Conservation (phyloP, 2,113 vertebrate genomes). For the Brachyhypopomus occidentalis region DNA sequence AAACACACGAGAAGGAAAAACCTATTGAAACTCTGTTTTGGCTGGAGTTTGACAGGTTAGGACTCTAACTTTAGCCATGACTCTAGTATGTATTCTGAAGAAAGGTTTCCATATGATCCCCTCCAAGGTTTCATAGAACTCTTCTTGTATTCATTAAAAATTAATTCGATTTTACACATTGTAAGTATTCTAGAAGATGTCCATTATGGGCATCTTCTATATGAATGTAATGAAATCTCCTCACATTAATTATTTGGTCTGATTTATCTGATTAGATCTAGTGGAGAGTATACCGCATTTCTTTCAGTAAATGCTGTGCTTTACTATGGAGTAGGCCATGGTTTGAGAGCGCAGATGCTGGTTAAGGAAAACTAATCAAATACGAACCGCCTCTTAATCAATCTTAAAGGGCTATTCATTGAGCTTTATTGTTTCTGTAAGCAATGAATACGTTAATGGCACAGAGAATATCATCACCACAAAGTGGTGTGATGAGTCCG, state of each 20-base stretch:
- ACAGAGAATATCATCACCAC: slow-evolving; percentile 2
- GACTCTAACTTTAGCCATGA: too few relatives aligned
- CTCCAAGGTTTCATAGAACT: too few relatives aligned
- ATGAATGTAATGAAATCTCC: background rate
- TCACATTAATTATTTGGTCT: too few relatives aligned
- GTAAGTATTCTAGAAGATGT: background rate
- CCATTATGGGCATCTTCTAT: background rate
- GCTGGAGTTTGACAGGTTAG: too few relatives aligned
- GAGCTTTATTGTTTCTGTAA: background rate
- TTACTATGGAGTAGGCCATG: background rate
- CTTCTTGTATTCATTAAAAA: background rate
- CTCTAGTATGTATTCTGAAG: too few relatives aligned
- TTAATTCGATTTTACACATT: background rate
- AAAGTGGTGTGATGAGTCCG: background rate
- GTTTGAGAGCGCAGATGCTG: slow-evolving; percentile 2
- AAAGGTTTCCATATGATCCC: too few relatives aligned
- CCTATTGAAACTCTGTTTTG: background rate
- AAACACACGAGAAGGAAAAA: background rate
- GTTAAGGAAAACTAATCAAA: background rate
- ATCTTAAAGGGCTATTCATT: slow-evolving; percentile 1
- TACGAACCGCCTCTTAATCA: background rate
- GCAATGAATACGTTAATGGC: slow-evolving; percentile 1
- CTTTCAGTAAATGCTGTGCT: background rate
- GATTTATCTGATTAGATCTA: too few relatives aligned
- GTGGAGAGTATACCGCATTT: background rate